A percentile compares a stretch with the other conserved stretches of the same genome.
These are phyloP conservation scores for Grammomys surdaster DNA, from an alignment of 2,113 vertebrate genomes.

Conservation along the genomic window DNA sequence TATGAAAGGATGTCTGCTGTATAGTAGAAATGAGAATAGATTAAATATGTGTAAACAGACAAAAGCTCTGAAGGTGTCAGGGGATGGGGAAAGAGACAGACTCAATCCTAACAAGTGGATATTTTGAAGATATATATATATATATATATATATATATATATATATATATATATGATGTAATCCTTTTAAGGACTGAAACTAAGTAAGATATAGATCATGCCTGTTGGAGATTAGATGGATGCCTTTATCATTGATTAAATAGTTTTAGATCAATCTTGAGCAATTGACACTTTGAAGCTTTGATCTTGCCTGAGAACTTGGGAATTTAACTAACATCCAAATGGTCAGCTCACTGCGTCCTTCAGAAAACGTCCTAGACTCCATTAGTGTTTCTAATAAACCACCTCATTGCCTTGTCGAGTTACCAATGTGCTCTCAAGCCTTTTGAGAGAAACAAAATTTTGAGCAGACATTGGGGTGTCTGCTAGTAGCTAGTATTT, in stretches of 20 bases:
- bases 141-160: too few species aligned
- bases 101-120: neutral
- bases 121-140: neutral
- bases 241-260: slow-evolving; percentile 40
- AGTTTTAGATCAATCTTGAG: slow-evolving; percentile 37
- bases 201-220: neutral
- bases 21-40: neutral
- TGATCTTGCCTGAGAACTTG: neutral
- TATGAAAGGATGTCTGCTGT: fast-evolving
- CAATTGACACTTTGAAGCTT: slow-evolving; percentile 45
- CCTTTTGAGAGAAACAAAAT: too few species aligned
- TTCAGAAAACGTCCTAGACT: neutral
- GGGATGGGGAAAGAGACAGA: fast-evolving
- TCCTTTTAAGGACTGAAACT: neutral
- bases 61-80: neutral
- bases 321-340: neutral
- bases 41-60: fast-evolving
- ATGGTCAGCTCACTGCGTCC: neutral
- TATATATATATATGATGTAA: too few species aligned
- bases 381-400: neutral
- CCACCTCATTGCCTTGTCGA: neutral
- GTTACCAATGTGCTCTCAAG: neutral
- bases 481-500: neutral
- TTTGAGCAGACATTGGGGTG: neutral
- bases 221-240: neutral